Base-by-base conservation (phyloP, 2,113 vertebrate genomes). In the Hystrix brachyura region DNA sequence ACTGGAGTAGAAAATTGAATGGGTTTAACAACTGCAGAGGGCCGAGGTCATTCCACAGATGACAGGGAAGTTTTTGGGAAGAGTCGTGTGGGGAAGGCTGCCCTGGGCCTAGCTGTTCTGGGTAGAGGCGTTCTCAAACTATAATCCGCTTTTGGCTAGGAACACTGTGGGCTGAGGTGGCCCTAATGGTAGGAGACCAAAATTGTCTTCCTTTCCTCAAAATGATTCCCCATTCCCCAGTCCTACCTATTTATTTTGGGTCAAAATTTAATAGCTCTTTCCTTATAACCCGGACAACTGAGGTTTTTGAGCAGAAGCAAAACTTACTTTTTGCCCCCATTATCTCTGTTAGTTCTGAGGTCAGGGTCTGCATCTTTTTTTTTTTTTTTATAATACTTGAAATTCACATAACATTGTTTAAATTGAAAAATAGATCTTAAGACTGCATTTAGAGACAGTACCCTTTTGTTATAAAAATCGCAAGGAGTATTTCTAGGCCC, bases 341-440 rank as follows among this genome's bases (percentile, higher is more conserved):
- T 51, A 18, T 7, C 29, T 34, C 62, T 21, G 12, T 18, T 64
- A 23, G 10, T 78, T 83, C 62, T 1, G 9, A 69, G 46, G 81
- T 29, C 48, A 55, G 3, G 23, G 14, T 38, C 27, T 64, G 18
- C 5, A 0, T n/a, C 7, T 55, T 19, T 38, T 6, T 32, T 43
- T 69, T 80, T 57, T 57, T 25, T 55, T 38, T 38, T 38, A 2
- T 65, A 55, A 90, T 64, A n/a, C 67, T 92, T 94, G n/a, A 94
- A 92, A 85, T 92, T 91, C 80, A 96, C 57, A 60, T 71, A 94
- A 92, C 62, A 85, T 96, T 93, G 91, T 97, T 96, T 96, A 83
- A 93, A 64, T 62, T 93, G 65, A 96, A 94, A 87, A 92, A 88
- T 9, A 79, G 72, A 82, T 83, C 84, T 94, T 94, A 97, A 98